phyloP scores from a whole-genome alignment of 2,113 vertebrate species.

The Malaclemys terrapin region DNA sequence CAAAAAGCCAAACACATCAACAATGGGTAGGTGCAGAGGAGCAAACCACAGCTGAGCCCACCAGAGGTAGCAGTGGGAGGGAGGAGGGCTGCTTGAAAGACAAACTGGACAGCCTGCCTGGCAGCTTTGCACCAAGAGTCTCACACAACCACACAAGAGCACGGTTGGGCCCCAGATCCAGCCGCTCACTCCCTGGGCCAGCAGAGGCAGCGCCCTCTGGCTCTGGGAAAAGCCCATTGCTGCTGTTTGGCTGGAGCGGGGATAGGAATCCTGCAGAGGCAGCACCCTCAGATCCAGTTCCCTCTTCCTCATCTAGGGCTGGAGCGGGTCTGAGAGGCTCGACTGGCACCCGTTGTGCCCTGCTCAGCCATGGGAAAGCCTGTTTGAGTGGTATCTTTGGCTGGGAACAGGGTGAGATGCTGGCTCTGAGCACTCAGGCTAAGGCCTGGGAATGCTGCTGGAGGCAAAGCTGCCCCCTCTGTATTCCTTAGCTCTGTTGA shows the following conservation, averaged over 20 bases:
- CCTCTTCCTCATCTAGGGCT: neutral
- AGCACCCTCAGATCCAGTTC: neutral
- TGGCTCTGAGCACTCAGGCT: neutral
- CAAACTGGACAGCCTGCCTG: neutral
- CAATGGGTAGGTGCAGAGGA: slow-evolving; percentile 17
- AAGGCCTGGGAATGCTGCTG: neutral
- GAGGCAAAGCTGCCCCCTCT: neutral
- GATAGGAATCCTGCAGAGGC: neutral
- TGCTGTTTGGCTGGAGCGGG: neutral
- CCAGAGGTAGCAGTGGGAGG: neutral
- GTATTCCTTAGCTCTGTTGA: neutral
- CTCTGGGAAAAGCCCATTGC: neutral
- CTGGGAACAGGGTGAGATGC: neutral
- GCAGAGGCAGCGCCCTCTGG: neutral
- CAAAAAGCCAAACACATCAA: slow-evolving; percentile 33
- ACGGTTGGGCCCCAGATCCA: neutral
- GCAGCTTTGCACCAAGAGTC: neutral
- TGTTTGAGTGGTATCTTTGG: neutral
- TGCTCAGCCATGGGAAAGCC: neutral
- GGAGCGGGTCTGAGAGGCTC: neutral
- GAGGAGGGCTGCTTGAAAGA: neutral
- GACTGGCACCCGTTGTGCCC: neutral
- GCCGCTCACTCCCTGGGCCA: neutral
- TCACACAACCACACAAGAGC: neutral
- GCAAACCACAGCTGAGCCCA: slow-evolving; percentile 3